These are phyloP conservation scores for Microplitis mediator DNA, from an alignment of 1,140 invertebrate species.

Conservation along the genomic window DNA sequence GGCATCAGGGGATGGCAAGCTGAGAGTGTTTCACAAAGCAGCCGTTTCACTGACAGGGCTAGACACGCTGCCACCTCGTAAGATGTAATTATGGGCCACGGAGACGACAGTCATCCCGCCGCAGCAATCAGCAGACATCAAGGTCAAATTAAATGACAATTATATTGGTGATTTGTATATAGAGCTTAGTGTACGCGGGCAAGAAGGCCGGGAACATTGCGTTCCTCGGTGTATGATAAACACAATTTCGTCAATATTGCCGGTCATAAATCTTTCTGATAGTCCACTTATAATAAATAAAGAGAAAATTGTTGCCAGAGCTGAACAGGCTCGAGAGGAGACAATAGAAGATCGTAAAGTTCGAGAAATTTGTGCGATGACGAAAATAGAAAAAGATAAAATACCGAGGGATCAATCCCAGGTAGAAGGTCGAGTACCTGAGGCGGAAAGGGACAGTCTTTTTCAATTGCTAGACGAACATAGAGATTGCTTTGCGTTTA, in stretches of 20 bases:
- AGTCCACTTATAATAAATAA: constrained; percentile 2
- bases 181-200: constrained; percentile 25
- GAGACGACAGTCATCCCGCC: constrained; percentile 26
- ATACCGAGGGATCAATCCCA: constrained; percentile 18
- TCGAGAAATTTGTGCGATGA: not conserved
- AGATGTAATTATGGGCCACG: constrained; percentile 10
- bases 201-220: constrained; percentile 20
- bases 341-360: not conserved
- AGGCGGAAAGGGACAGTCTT: not conserved
- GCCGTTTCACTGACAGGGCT: constrained; percentile 17
- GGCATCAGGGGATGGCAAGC: too few species aligned
- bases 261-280: constrained; percentile 28
- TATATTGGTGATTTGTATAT: constrained; percentile 27
- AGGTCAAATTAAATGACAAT: constrained; percentile 20
- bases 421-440: not conserved
- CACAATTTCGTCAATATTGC: not conserved
- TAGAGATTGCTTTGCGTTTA: constrained; percentile 34
- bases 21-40: too few species aligned
- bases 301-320: constrained; percentile 13
- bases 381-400: not conserved
- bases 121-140: constrained; percentile 23
- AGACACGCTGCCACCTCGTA: constrained; percentile 21
- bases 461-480: constrained; percentile 26
- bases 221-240: not conserved
- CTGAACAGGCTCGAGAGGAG: not conserved